A percentile compares a stretch with the other conserved stretches of the same genome.
Conservation (phyloP, 2,888 invertebrate genomes). For the Agrochola lychnidis region DNA sequence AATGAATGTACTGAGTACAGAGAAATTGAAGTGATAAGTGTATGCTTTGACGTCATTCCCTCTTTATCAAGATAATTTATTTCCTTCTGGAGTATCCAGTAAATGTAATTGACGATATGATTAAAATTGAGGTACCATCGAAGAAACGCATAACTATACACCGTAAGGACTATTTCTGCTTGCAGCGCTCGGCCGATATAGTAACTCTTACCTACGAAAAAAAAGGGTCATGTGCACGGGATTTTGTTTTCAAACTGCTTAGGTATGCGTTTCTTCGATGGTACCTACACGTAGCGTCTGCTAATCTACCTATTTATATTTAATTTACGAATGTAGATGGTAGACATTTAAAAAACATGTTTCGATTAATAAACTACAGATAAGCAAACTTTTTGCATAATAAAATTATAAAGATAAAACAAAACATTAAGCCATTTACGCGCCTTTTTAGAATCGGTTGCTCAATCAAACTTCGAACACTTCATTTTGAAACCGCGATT, state of each 20-base stretch:
- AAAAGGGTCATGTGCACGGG: too few species aligned
- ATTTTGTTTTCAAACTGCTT: too few species aligned
- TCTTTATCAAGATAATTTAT: constrained; percentile 49
- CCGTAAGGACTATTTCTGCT: too few species aligned
- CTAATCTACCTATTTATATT: neutral
- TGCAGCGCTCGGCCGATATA: too few species aligned
- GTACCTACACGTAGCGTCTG: neutral
- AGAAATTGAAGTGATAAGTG: constrained; percentile 27
- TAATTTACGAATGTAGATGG: neutral
- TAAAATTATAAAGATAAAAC: constrained; percentile 14
- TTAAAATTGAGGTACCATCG: neutral
- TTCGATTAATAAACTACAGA: constrained; percentile 16
- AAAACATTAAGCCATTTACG: constrained; percentile 9
- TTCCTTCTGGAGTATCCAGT: constrained; percentile 38
- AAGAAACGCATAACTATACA: too few species aligned
- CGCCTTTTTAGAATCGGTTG: constrained; percentile 42
- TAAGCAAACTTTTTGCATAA: constrained; percentile 25
- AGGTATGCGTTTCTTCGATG: too few species aligned
- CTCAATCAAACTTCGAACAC: constrained; percentile 53
- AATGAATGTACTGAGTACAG: constrained; percentile 4
- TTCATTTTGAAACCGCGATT: constrained; percentile 64
- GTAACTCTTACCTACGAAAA: too few species aligned
- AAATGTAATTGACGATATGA: constrained; percentile 8
- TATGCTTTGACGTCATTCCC: constrained; percentile 33
- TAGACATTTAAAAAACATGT: constrained; percentile 25